Evolutionary conservation across 2,113 vertebrate genomes (phyloP), one percentile per base, ranked within the genome.

Genomic region (Lucifuga dentata): DNA sequence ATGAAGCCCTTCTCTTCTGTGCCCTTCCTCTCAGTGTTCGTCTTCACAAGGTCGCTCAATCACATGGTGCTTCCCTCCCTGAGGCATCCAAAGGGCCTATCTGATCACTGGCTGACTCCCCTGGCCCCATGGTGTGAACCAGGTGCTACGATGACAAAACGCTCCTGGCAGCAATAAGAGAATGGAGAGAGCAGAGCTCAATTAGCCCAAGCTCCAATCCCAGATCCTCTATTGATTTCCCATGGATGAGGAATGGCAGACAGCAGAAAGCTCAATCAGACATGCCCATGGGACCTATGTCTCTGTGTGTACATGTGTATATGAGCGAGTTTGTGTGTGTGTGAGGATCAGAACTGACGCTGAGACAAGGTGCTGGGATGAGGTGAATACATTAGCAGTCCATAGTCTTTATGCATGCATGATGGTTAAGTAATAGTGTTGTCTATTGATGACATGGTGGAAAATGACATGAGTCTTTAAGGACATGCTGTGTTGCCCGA

Each of bases 241-340:
- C 64, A 46, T 29, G 39, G 89, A 93, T 92, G 88, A 93, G 89
- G 88, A 86, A 92, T 88, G 86, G 87, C 88, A 90, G 90, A 90
- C 82, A 78, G 83, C 86, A 89, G 90, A 87, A 88, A 89, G 90
- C 92, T 92, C 90, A 90, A 91, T 92, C 92, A 90, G 85, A 88
- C 73, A 83, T 62, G 55, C 84, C 75, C 69, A 64, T 76, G 83
- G 83, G 87, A 89, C 66, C 44, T 11, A 68, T 73, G 62, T 65
- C 33, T 23, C 4, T 81, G 36, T 51, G 33, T 41, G 49, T 49
- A 44, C 55, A 26, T 21, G 10, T 46, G 39, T 9, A 17, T 38
- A 35, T 64, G 38, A 58, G 49, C 43, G 68, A 21, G n/a, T 24
- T 26, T 19, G 43, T 21, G 46, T 17, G 26, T 21, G 43, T 33